Evolutionary conservation across 2,888 invertebrate species (phyloP).

Genomic region (Acanthosepion esculentum): DNA sequence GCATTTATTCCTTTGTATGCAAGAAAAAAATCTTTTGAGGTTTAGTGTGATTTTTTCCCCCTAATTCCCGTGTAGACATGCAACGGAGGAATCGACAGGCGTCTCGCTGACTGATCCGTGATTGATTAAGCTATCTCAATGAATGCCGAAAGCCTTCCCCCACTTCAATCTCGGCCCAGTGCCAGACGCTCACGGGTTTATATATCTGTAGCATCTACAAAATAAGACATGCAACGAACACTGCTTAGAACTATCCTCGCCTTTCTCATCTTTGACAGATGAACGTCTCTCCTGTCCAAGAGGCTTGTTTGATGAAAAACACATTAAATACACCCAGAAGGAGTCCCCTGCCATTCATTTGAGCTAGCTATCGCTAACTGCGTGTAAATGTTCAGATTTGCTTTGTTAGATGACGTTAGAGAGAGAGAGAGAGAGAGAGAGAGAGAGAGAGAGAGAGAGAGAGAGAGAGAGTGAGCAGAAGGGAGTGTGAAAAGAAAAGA

Average conservation of each 20-base stretch:
- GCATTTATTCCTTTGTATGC: not conserved
- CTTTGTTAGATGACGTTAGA: not conserved
- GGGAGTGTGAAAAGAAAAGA: not conserved
- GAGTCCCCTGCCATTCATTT: not conserved
- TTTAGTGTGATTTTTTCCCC: not conserved
- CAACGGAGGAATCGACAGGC: not conserved
- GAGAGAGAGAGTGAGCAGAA: not conserved
- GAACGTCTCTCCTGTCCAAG: not conserved
- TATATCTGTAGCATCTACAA: not conserved
- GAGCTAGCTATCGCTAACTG: too few relatives aligned
- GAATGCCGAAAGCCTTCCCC: not conserved
- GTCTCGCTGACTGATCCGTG: not conserved
- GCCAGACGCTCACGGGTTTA: not conserved
- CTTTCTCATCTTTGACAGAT: not conserved
- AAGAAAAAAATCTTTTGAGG: not conserved
- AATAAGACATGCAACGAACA: not conserved
- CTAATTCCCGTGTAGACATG: not conserved
- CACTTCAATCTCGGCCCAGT: not conserved
- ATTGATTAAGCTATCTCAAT: not conserved
- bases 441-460: not conserved
- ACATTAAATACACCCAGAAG: not conserved
- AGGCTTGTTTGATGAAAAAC: not conserved
- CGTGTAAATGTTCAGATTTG: too few relatives aligned
- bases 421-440: not conserved
- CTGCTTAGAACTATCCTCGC: not conserved